phyloP scores from a whole-genome alignment of 2,888 invertebrate species.

The Aspidiotus destructor region DNA sequence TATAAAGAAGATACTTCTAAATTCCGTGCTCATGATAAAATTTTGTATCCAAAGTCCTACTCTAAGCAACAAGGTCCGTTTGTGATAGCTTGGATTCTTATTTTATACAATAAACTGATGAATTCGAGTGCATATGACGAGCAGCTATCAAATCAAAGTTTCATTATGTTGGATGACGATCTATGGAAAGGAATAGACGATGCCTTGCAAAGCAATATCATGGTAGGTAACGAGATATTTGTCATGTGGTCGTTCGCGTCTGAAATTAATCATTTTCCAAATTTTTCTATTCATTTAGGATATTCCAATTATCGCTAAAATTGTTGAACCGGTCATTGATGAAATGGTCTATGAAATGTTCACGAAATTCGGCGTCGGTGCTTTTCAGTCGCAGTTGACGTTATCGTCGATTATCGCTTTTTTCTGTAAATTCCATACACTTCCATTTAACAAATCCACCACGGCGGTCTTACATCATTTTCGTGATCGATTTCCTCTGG shows the following conservation, averaged over 20 bases:
- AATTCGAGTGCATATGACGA: conserved; percentile 24
- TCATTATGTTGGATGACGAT: conserved; percentile 23
- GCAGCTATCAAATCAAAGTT: conserved; percentile 26
- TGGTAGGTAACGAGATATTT: conserved; percentile 11
- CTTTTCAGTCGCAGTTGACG: conserved; percentile 23
- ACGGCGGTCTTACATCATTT: conserved; percentile 10
- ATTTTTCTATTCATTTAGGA: conserved; percentile 10
- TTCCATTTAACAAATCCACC: conserved; percentile 18
- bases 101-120: conserved; percentile 15
- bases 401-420: conserved; percentile 19
- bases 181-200: conserved; percentile 25
- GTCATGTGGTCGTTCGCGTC: not conserved
- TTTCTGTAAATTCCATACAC: conserved; percentile 22
- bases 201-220: conserved; percentile 19
- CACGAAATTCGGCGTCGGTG: conserved; percentile 25
- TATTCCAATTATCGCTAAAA: conserved; percentile 7
- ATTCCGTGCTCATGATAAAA: conserved; percentile 17
- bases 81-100: conserved; percentile 23
- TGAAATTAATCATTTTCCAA: conserved; percentile 3
- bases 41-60: conserved; percentile 21
- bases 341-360: conserved; percentile 27
- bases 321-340: conserved; percentile 20
- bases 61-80: conserved; percentile 17
- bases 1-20: conserved; percentile 18
- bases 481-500: conserved; percentile 15